Conservation (phyloP, 2,888 invertebrate genomes). For the Cristatella mucedo region DNA sequence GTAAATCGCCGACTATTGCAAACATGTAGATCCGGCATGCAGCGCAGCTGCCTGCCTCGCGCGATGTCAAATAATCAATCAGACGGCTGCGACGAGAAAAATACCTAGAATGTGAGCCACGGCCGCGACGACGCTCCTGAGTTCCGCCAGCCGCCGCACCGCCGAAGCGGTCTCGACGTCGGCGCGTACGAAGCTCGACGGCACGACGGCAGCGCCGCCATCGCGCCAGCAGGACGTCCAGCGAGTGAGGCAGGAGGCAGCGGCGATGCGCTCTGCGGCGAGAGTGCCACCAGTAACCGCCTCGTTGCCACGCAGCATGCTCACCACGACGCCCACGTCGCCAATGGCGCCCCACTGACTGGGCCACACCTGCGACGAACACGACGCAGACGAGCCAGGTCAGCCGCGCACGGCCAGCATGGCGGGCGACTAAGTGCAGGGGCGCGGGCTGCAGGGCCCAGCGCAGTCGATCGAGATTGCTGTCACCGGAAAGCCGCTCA, state of each 20-base stretch:
- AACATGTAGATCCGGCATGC: too few relatives aligned
- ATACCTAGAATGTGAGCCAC: slow-evolving; percentile 75
- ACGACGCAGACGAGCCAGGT: too few relatives aligned
- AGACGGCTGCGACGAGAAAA: slow-evolving; percentile 8
- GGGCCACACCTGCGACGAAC: too few relatives aligned
- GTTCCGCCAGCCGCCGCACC: slow-evolving; percentile 39
- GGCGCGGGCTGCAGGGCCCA: slow-evolving; percentile 24
- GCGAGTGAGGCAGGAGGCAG: too few relatives aligned
- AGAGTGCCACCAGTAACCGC: neutral
- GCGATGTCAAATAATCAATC: too few relatives aligned
- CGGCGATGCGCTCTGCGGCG: too few relatives aligned
- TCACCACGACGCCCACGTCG: slow-evolving; percentile 67
- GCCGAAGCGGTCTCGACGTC: slow-evolving; percentile 48
- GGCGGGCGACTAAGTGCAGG: too few relatives aligned
- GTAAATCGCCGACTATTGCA: too few relatives aligned
- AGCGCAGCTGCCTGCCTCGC: too few relatives aligned
- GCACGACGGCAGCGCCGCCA: neutral
- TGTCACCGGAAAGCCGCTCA: too few relatives aligned
- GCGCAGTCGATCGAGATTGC: neutral
- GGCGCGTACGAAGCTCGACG: too few relatives aligned
- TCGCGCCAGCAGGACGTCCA: neutral
- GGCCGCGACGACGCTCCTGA: slow-evolving; percentile 56
- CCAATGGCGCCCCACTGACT: slow-evolving; percentile 96
- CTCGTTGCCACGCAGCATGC: neutral
- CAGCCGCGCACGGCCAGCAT: too few relatives aligned